Base-by-base conservation (phyloP, 2,797 vertebrate species). In the Lacerta viridis region DNA sequence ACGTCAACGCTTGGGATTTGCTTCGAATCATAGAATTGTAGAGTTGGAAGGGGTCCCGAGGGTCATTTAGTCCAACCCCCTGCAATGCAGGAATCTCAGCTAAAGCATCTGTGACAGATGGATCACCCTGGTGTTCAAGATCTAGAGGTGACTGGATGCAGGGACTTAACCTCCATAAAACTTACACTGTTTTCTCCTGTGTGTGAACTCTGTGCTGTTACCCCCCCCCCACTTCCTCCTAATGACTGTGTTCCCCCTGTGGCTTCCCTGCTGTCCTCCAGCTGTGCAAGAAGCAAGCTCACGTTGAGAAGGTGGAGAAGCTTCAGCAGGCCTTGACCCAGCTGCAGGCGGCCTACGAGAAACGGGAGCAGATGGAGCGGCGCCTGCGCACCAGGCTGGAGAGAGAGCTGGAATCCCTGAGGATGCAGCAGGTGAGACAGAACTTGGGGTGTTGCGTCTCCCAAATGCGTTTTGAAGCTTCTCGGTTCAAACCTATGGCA, bases 291-390 rank as follows among this genome's bases (percentile, higher is more conserved):
- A 98, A 98, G 92, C 97, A 98, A 90, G 97, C 97, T 7, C 98
- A 98, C 0, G 98, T 98, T 72, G 98, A 98, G 94, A 98, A 98
- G 90, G 98, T 98, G 43, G 98, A 98, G 90, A 98, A 98, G 93
- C 94, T 98, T 90, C 98, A 98, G 94, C 98, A 98, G 95, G 98
- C 98, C 0, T 94, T 98, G 96, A 97, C 96, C 0, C 98, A 98
- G 95, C 97, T 98, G 84, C 98, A 98, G 95, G 97, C 96, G 0
- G 97, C 98, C 0, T 98, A 98, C 0, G 98, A 98, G 95, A 98
- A 98, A 94, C 95, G 98, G 64, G 98, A 98, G 92, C 98, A 98
- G 95, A 97, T 98, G 96, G 98, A 98, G 90, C 97, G 96, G 66
- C 95, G 98, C 27, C 95, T 98, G 86, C 97, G 98, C 33, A 98